phyloP scores from a whole-genome alignment of 1,140 invertebrate genomes.

The Oscheius sp. region DNA sequence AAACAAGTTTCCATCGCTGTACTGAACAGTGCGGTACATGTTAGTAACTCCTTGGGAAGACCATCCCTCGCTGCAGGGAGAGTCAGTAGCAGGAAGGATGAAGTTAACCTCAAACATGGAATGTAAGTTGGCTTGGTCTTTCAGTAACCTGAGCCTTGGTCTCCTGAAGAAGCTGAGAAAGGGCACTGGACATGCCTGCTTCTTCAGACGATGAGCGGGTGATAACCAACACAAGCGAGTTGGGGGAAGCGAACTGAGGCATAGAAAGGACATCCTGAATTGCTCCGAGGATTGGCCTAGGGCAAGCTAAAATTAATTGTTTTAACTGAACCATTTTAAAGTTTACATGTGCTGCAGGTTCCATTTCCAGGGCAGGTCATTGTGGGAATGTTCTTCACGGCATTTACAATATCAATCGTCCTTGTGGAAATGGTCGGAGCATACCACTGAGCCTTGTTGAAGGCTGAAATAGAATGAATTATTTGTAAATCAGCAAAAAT shows the following conservation, averaged over 20 bases:
- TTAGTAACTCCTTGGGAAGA: not conserved
- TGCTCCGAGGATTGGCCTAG: not conserved
- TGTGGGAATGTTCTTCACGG: constrained; percentile 29
- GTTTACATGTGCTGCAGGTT: constrained; percentile 25
- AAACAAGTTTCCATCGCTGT: constrained; percentile 37
- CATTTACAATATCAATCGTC: constrained; percentile 29
- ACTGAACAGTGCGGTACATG: constrained; percentile 22
- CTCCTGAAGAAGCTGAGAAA: constrained; percentile 27
- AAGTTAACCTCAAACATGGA: constrained; percentile 30
- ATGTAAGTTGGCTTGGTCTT: not conserved
- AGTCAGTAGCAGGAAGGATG: constrained; percentile 34
- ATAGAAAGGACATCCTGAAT: constrained; percentile 4
- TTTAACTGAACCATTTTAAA: not conserved
- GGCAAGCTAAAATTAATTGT: not conserved
- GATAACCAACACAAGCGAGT: constrained; percentile 40
- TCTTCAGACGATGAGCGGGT: constrained; percentile 37
- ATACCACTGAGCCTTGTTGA: constrained; percentile 36
- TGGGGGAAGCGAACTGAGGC: constrained; percentile 29
- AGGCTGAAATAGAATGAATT: constrained; percentile 19
- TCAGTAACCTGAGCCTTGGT: constrained; percentile 28
- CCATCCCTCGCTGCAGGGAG: constrained; percentile 39
- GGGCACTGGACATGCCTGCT: not conserved
- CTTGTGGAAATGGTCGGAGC: constrained; percentile 8
- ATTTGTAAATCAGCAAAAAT: not conserved
- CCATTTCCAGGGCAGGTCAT: constrained; percentile 37